These are phyloP conservation scores for Ostrea denselamellosa DNA, from an alignment of 1,140 invertebrate species.

Conservation along the genomic window DNA sequence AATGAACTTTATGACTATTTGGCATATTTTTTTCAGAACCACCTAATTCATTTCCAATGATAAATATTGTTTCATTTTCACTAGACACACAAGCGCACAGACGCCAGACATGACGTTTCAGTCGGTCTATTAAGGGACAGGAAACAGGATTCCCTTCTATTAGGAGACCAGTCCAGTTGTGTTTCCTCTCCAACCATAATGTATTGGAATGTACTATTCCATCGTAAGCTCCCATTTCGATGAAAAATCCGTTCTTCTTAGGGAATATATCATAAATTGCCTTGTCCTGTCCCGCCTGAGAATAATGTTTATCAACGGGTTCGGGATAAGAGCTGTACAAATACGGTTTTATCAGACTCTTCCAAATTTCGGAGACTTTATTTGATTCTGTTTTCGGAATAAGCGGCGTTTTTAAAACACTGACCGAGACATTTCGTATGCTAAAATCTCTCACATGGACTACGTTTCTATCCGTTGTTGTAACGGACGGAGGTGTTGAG, in stretches of 20 bases:
- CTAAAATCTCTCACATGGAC: neutral
- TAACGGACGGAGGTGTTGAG: neutral
- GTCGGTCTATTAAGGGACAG: neutral
- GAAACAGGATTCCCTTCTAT: neutral
- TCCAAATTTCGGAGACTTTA: neutral
- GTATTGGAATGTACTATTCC: conserved; percentile 8
- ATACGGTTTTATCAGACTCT: neutral
- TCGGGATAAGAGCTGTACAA: neutral
- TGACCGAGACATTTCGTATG: neutral
- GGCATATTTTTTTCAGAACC: conserved; percentile 12
- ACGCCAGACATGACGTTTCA: neutral
- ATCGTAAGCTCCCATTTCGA: conserved; percentile 45
- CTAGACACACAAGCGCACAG: neutral
- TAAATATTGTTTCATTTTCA: conserved; percentile 7
- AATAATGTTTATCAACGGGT: neutral
- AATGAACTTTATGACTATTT: neutral
- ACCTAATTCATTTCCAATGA: neutral
- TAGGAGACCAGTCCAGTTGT: conserved; percentile 4
- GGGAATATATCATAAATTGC: conserved; percentile 23
- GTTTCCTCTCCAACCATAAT: conserved; percentile 43
- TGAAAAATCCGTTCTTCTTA: conserved; percentile 41
- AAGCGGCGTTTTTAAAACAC: neutral
- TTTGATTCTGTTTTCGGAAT: neutral
- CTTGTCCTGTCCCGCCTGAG: conserved; percentile 8
- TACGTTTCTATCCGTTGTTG: neutral